Evolutionary conservation across 2,888 invertebrate species (phyloP).

Genomic region (Dynastes tityus): DNA sequence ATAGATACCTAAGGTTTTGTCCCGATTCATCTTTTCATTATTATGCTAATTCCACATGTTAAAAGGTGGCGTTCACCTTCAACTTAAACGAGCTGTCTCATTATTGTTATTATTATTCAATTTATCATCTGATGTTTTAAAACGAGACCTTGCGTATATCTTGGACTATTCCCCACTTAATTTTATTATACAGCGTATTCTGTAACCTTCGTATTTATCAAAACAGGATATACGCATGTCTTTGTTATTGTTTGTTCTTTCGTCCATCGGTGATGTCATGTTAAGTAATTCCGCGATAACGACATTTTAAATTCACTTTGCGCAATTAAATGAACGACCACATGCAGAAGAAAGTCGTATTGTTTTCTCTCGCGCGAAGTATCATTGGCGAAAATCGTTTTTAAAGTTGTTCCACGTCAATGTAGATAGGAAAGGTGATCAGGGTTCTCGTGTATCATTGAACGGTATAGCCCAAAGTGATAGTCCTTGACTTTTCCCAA

Average conservation of each 20-base stretch:
- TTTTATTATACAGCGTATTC: constrained; percentile 29
- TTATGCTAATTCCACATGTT: background rate
- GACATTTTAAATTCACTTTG: constrained; percentile 1
- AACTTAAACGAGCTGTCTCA: background rate
- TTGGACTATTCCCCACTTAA: background rate
- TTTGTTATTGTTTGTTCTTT: constrained; percentile 37
- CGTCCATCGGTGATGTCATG: constrained; percentile 37
- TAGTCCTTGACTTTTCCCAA: constrained; percentile 38
- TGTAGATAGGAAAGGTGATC: too few species aligned
- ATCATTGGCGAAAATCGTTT: background rate
- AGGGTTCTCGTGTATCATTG: too few species aligned
- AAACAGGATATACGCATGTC: constrained; percentile 36
- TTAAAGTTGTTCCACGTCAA: too few species aligned
- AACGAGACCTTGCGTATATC: constrained; percentile 31
- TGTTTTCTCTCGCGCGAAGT: background rate
- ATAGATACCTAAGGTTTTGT: too few species aligned
- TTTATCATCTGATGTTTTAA: constrained; percentile 34
- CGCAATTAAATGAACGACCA: background rate
- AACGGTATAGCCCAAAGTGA: background rate
- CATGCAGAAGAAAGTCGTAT: background rate
- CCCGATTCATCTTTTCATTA: background rate
- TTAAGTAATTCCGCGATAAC: constrained; percentile 31
- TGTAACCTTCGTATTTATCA: constrained; percentile 44
- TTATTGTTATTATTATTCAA: constrained; percentile 6
- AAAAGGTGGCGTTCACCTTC: constrained; percentile 4